A percentile compares a stretch with the other conserved stretches of the same genome.
phyloP scores from a whole-genome alignment of 2,888 invertebrate species.

The Rhagophthalmus giganteus region DNA sequence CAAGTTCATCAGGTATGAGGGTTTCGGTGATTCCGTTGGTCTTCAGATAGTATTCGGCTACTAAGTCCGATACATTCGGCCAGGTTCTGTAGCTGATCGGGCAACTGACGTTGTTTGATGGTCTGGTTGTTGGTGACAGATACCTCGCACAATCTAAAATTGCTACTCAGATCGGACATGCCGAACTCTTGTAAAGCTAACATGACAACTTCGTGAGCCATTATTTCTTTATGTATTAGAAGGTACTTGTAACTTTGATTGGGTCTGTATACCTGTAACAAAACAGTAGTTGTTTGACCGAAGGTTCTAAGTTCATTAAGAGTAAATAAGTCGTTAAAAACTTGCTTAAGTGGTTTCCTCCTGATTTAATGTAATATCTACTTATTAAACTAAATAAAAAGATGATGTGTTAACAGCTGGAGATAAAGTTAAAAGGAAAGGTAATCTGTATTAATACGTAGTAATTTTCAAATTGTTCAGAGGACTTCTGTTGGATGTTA shows the following conservation, averaged over 20 bases:
- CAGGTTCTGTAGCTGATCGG: slow-evolving; percentile 92
- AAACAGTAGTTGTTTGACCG: too few relatives aligned
- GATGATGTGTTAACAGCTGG: too few relatives aligned
- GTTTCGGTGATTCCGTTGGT: slow-evolving; percentile 94
- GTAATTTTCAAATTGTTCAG: too few relatives aligned
- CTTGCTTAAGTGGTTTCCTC: too few relatives aligned
- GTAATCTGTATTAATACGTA: too few relatives aligned
- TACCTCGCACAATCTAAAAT: slow-evolving; percentile 94
- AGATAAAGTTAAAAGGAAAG: too few relatives aligned
- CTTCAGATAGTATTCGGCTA: slow-evolving; percentile 94
- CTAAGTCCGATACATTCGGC: slow-evolving; percentile 91
- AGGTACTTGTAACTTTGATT: slow-evolving; percentile 98
- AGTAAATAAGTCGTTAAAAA: too few relatives aligned
- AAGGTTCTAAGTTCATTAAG: too few relatives aligned
- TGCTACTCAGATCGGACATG: slow-evolving; percentile 90
- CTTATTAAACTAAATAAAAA: too few relatives aligned
- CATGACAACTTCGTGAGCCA: slow-evolving; percentile 93
- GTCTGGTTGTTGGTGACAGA: slow-evolving; percentile 94
- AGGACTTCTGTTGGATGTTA: too few relatives aligned
- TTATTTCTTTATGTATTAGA: slow-evolving; percentile 91
- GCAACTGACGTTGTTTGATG: slow-evolving; percentile 92
- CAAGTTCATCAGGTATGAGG: slow-evolving; percentile 94
- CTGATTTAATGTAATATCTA: too few relatives aligned
- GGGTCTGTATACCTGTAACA: slow-evolving; percentile 85
- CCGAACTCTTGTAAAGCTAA: slow-evolving; percentile 95